Percentiles rank a stretch among this genome's conserved stretches.
Conservation (phyloP, 2,113 vertebrate species). For the Colaptes auratus region DNA sequence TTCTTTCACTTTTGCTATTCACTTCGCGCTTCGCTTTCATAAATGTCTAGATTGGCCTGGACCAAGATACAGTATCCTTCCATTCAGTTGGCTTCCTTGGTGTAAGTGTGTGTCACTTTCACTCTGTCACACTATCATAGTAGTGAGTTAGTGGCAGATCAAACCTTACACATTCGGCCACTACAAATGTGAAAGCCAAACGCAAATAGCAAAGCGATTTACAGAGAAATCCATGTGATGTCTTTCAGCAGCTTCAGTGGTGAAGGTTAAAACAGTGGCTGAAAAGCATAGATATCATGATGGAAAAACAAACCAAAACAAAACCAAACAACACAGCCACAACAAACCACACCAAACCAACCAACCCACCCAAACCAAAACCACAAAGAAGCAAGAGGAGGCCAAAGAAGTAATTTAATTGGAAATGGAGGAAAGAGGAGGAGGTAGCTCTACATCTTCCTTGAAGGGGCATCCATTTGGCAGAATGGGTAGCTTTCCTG, state of each 20-base stretch:
- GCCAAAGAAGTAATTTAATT: not conserved
- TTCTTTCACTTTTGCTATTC: too few relatives aligned
- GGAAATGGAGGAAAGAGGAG: not conserved
- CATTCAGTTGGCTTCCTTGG: not conserved
- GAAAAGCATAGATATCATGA: not conserved
- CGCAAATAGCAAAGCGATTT: not conserved
- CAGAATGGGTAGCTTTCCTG: not conserved
- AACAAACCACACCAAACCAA: too few relatives aligned
- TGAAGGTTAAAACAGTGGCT: not conserved
- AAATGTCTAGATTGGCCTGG: not conserved
- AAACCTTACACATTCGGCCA: not conserved
- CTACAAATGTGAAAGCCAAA: not conserved
- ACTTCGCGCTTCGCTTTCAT: too few relatives aligned
- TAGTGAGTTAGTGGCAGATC: not conserved
- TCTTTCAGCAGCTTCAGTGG: not conserved
- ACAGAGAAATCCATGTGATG: not conserved
- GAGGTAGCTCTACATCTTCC: not conserved
- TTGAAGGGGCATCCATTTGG: not conserved
- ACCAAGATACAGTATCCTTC: not conserved
- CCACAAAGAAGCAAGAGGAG: not conserved
- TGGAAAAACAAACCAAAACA: not conserved
- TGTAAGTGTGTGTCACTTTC: not conserved
- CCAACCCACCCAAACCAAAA: too few relatives aligned
- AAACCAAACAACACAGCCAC: too few relatives aligned
- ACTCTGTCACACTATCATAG: not conserved